phyloP scores from a whole-genome alignment of 2,797 vertebrate species.

The Ctenosaura bakeri region DNA sequence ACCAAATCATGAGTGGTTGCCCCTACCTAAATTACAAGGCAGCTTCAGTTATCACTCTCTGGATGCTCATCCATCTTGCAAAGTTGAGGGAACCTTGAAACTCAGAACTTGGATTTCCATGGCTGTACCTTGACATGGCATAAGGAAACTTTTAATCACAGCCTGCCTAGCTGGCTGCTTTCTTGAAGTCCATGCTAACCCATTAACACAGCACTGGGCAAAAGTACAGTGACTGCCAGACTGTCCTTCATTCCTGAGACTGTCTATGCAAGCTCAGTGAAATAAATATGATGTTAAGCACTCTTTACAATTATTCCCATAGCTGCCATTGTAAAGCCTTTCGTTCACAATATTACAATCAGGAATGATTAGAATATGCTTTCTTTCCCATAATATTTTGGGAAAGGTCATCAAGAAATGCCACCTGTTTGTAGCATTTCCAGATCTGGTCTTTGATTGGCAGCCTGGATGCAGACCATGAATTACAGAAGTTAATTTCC shows the following conservation, averaged over 20 bases:
- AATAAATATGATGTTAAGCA: slow-evolving; percentile 67
- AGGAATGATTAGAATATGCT: slow-evolving; percentile 35
- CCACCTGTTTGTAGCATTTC: slow-evolving; percentile 41
- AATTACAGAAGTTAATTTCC: slow-evolving; percentile 54
- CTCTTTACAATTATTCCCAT: slow-evolving; percentile 57
- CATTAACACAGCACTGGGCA: background rate
- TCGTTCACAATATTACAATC: slow-evolving; percentile 40
- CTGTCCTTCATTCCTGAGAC: slow-evolving; percentile 65
- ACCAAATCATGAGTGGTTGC: background rate
- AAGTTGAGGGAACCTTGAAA: slow-evolving; percentile 48
- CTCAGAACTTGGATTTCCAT: slow-evolving; percentile 54
- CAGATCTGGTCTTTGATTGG: slow-evolving; percentile 17
- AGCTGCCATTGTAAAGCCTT: slow-evolving; percentile 41
- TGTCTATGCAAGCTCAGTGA: slow-evolving; percentile 53
- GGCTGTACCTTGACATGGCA: slow-evolving; percentile 23
- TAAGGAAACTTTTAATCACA: slow-evolving; percentile 37
- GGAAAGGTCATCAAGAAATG: slow-evolving; percentile 17
- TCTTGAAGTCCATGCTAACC: slow-evolving; percentile 49
- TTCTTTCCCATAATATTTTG: slow-evolving; percentile 41
- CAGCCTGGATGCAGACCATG: slow-evolving; percentile 55
- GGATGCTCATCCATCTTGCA: slow-evolving; percentile 44
- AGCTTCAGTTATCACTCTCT: slow-evolving; percentile 37
- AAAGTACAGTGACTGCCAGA: slow-evolving; percentile 49
- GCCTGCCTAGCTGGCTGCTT: slow-evolving; percentile 54
- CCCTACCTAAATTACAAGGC: background rate